Conservation (phyloP, 2,888 invertebrate genomes). For the Dryobotodes eremita region DNA sequence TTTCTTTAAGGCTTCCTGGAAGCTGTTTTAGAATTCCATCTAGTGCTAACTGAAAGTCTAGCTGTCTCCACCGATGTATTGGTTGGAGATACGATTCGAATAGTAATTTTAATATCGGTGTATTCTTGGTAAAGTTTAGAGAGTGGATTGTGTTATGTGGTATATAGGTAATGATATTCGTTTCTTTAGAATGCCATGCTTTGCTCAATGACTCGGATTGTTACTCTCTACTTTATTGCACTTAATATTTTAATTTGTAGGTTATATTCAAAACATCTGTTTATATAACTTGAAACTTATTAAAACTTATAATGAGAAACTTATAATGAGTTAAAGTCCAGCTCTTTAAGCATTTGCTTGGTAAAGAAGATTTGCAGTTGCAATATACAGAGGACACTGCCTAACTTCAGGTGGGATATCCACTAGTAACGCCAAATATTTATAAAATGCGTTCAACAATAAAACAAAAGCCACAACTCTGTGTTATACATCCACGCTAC, state of each 20-base stretch:
- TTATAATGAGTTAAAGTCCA: too few relatives aligned
- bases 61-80: slow-evolving; percentile 65
- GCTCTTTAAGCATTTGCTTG: background rate
- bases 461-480: slow-evolving; percentile 5
- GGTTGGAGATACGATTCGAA: slow-evolving; percentile 45
- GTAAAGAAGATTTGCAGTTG: background rate
- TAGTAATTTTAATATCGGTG: slow-evolving; percentile 40
- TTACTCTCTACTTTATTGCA: background rate
- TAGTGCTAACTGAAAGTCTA: slow-evolving; percentile 71
- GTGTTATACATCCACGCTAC: slow-evolving; percentile 2
- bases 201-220: background rate
- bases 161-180: background rate
- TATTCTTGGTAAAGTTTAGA: background rate
- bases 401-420: background rate
- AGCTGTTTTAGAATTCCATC: slow-evolving; percentile 79
- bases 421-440: background rate
- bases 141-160: background rate
- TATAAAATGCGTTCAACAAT: background rate
- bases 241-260: too few relatives aligned
- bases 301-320: too few relatives aligned
- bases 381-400: too few relatives aligned
- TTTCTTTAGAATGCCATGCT: background rate
- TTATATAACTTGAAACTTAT: too few relatives aligned
- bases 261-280: too few relatives aligned
- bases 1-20: slow-evolving; percentile 74